Evolutionary conservation across 2,113 vertebrate genomes (phyloP), one percentile per base, ranked within the genome.

Genomic region (Antigone vipio): DNA sequence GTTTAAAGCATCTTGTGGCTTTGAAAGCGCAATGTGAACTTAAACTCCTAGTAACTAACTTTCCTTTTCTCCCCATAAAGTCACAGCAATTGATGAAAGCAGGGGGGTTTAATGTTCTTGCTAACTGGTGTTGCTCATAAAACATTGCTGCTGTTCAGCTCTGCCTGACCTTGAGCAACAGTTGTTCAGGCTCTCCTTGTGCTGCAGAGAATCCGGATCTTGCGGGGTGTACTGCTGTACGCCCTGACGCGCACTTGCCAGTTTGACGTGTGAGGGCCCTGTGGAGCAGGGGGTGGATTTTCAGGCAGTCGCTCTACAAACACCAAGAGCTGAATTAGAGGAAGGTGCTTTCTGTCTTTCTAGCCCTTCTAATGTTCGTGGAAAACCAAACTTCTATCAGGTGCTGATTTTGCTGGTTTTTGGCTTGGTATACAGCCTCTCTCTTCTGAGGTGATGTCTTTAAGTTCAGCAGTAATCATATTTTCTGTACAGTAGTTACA

Each of bases 161-260:
- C 53, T 63, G 63, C 49, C 78, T 74, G 85, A 23, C 49, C 75
- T 82, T 3, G 8, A n/a, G 38, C 40, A 20, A 1, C 12, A 29
- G 18, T 14, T 34, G 26, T 6, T 35, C 17, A 24, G 67, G 42
- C 26, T 9, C 64, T 38, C 8, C 27, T 30, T 5, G 5, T 6
- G 26, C 66, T 35, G 59, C 24, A 6, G n/a, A 24, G 63, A 29
- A 7, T 16, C 53, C 0, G 0, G 6, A 15, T 53, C n/a, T 34
- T 8, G 1, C 0, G 3, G 47, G 38, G 6, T 1, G 3, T 18
- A 4, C 30, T 30, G 63, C 47, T 18, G 9, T 24, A 5, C 4
- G 5, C 23, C 49, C 44, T 1, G 0, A 1, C 0, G 5, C 32
- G 34, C 34, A 2, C 53, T 68, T 0, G 0, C n/a, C 10, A 5